Base-by-base conservation (phyloP, 2,797 vertebrate genomes). In the Poeciliopsis presidionis region DNA sequence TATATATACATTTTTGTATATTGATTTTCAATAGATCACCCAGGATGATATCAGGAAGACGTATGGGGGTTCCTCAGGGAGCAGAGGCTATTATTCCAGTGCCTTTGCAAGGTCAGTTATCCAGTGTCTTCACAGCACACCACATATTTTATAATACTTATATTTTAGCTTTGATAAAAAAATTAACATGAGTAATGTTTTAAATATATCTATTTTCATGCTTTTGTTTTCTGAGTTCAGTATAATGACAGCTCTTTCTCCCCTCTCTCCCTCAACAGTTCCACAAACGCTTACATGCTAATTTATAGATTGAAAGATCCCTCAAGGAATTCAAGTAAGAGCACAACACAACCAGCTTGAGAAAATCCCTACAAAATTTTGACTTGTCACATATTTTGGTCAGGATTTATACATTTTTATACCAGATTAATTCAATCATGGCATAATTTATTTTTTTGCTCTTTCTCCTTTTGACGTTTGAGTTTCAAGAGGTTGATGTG, bases 21-120 rank as follows among this genome's bases (percentile, higher is more conserved):
- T 84, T 79, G 85, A 33, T 87, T 25, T 86, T 69, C 43, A 76
- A 39, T 90, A 99, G 98, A 99, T 99, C 95, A 99, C 98, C 78
- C 97, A 97, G 91, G 98, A 99, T 79, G 98, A 99, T 91, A 99
- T 99, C 94, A 97, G 97, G 94, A 99, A 99, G 95, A 99, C 98
- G 0, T 97, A 99, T 2, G 98, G 98, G 61, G 98, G 98, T 65
- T 97, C 98, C 91, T 97, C 98, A 88, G 98, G 97, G 94, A 99
- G 96, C 95, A 97, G 98, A 95, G 98, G 98, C 80, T 99, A 99
- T 95, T 99, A 97, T 87, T 99, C 98, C 85, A 95, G 98, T 96
- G 98, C 98, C 95, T 99, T 99, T 96, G 98, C 97, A 87, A 99
- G 98, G 98, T 99, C 73, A 87, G 92, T 91, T 49, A 18, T 77